phyloP scores from a whole-genome alignment of 2,113 vertebrate species.

The Vireo altiloquus region DNA sequence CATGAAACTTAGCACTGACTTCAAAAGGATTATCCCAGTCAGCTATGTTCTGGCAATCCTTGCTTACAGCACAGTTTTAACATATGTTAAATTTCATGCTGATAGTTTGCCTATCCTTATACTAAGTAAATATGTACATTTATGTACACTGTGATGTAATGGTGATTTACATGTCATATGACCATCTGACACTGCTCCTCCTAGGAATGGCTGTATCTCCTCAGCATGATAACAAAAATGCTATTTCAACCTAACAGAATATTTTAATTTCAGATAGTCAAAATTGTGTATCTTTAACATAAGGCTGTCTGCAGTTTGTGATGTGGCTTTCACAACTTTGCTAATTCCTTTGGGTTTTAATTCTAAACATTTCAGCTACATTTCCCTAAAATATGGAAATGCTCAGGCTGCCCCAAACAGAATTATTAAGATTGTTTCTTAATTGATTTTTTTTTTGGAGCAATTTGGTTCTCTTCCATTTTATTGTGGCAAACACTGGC shows the following conservation, averaged over 20 bases:
- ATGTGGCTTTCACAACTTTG: background rate
- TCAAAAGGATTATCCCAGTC: background rate
- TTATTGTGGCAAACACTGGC: slow-evolving; percentile 45
- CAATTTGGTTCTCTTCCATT: slow-evolving; percentile 54
- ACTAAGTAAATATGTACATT: background rate
- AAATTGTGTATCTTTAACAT: background rate
- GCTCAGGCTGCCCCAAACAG: background rate
- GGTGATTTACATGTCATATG: background rate
- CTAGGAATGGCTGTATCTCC: background rate
- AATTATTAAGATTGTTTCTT: slow-evolving; percentile 19
- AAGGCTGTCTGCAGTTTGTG: background rate
- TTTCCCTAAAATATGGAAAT: slow-evolving; percentile 11
- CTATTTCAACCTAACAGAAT: background rate
- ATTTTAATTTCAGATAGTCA: background rate
- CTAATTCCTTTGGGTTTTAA: slow-evolving; percentile 44
- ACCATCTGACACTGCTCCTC: slow-evolving; percentile 7
- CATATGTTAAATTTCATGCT: background rate
- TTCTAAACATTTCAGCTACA: slow-evolving; percentile 18
- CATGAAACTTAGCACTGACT: background rate
- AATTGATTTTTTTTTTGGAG: slow-evolving; percentile 66
- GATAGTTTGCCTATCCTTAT: background rate
- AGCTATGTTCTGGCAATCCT: background rate
- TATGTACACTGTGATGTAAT: background rate
- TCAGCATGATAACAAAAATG: background rate
- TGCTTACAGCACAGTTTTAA: background rate